Evolutionary conservation across 2,113 vertebrate genomes (phyloP), one percentile per base, ranked within the genome.

Genomic region (Scomber scombrus): DNA sequence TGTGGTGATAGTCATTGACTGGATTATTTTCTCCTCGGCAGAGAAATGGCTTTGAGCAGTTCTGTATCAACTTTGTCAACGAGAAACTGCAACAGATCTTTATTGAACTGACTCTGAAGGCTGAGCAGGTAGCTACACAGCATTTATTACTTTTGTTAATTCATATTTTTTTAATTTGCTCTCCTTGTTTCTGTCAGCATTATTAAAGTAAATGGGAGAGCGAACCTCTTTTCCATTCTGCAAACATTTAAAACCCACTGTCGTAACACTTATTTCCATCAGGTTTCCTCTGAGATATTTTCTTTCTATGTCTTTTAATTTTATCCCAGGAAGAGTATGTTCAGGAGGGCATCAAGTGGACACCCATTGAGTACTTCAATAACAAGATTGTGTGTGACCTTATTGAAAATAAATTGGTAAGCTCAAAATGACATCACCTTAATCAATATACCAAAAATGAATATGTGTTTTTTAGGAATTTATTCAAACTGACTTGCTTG

Each of bases 11-110:
- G 57, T 64, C 9, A 40, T 21, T 45, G 11, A 62, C 50, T 31
- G 13, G 51, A 62, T 51, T 56, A 18, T 16, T 6, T 58, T 82
- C 40, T 18, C 1, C 47, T 5, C 64, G 70, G 9, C 92, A 99
- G 98, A 98, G 87, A 95, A 99, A 99, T 0, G 98, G 98, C 54
- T 99, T 99, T 64, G 98, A 99, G 87, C 98, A 99, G 84, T 99
- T 99, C 95, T 99, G 98, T 77, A 99, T 99, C 84, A 99, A 99
- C 90, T 99, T 99, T 73, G 98, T 99, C 81, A 99, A 99, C 0
- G 98, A 99, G 91, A 99, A 99, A 80, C 95, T 99, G 40, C 98
- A 99, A 73, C 98, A 99, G 90, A 99, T 99, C 91, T 99, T 99
- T 71, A 99, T 99, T 1, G 98, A 99, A 81, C 91, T 99, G 89